Evolutionary conservation across 2,888 invertebrate genomes (phyloP).

Genomic region (Zygaena filipendulae): DNA sequence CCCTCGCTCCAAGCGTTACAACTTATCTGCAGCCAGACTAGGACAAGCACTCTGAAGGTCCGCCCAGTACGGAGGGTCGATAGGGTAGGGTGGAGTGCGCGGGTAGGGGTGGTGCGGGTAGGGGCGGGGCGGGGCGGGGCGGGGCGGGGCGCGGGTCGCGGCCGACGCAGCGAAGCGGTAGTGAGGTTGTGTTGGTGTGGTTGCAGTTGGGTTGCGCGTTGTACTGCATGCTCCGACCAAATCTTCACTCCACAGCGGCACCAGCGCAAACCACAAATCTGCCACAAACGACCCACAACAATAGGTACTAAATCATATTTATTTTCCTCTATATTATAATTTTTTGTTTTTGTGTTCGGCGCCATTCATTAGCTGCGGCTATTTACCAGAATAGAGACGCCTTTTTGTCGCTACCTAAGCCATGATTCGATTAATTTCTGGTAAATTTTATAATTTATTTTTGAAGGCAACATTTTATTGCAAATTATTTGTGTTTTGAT

Average conservation of each 20-base stretch:
- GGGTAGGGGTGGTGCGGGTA: constrained; percentile 11
- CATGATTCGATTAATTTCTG: constrained; percentile 45
- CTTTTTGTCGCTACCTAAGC: constrained; percentile 42
- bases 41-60: constrained; percentile 11
- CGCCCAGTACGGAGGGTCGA: neutral
- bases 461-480: constrained; percentile 66
- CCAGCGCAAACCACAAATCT: constrained; percentile 66
- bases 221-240: constrained; percentile 88
- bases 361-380: constrained; percentile 57
- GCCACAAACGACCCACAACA: constrained; percentile 66
- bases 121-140: constrained; percentile 13
- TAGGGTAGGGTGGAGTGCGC: constrained; percentile 3
- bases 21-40: constrained; percentile 29
- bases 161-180: constrained; percentile 30
- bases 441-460: constrained; percentile 30
- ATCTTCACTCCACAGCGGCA: constrained; percentile 66
- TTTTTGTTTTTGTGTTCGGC: constrained; percentile 66
- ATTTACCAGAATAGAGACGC: constrained; percentile 50
- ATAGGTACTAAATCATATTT: constrained; percentile 66
- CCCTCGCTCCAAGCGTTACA: constrained; percentile 13
- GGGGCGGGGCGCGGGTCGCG: constrained; percentile 15
- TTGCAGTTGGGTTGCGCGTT: constrained; percentile 92
- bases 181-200: constrained; percentile 71
- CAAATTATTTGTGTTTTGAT: constrained; percentile 51
- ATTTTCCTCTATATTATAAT: constrained; percentile 58